These are phyloP conservation scores for Agrypnus murinus DNA, from an alignment of 2,888 invertebrate species.

Conservation along the genomic window DNA sequence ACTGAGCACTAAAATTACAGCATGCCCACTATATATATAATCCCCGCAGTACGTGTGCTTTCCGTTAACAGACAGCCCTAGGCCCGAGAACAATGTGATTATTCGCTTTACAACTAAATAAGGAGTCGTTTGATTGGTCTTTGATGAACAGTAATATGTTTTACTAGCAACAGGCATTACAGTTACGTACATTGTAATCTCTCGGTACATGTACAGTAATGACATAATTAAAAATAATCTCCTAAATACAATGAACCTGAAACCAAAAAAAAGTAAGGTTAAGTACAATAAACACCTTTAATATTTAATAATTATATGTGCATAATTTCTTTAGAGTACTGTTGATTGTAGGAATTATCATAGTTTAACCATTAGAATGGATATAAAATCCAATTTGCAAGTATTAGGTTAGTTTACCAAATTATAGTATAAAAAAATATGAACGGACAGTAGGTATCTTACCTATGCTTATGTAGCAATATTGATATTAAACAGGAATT, in stretches of 20 bases:
- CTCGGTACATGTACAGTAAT: conserved; percentile 88
- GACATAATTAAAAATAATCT: conserved; percentile 88
- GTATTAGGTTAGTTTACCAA: no score
- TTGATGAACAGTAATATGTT: conserved; percentile 90
- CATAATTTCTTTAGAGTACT: no score
- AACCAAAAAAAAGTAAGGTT: no score
- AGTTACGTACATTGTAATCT: conserved; percentile 92
- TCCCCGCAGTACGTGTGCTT: conserved; percentile 95
- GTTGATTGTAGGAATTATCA: no score
- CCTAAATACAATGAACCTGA: conserved; percentile 86
- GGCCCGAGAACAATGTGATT: conserved; percentile 88
- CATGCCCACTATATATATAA: conserved; percentile 95
- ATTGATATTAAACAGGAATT: conserved; percentile 85
- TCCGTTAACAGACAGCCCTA: conserved; percentile 93
- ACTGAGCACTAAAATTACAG: conserved; percentile 89
- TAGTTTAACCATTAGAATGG: no score
- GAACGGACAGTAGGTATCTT: conserved; percentile 50
- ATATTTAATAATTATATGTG: no score
- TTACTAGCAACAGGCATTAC: conserved; percentile 89
- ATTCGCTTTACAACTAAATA: conserved; percentile 82
- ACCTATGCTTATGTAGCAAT: conserved; percentile 91
- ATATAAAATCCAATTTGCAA: no score
- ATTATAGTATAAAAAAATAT: no score
- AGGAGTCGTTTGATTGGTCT: conserved; percentile 83
- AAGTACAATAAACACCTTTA: no score